A percentile compares a stretch with the other conserved stretches of the same genome.
These are phyloP conservation scores for Euura saliciscinereae DNA, from an alignment of 1,140 invertebrate genomes.

Conservation along the genomic window DNA sequence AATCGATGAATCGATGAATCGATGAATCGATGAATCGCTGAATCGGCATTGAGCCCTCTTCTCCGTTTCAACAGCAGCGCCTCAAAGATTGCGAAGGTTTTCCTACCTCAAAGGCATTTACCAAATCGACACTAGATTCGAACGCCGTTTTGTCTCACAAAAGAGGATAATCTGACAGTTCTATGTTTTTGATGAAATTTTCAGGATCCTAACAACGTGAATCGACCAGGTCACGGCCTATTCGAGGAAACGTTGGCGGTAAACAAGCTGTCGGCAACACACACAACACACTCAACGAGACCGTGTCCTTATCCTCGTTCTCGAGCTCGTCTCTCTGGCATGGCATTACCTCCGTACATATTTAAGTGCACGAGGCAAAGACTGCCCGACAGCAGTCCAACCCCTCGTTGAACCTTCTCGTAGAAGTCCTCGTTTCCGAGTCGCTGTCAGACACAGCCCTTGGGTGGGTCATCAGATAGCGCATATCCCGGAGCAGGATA, in stretches of 20 bases:
- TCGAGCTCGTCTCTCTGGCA: conserved; percentile 14
- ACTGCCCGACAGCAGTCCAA: conserved; percentile 34
- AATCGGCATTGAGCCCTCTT: conserved; percentile 36
- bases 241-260: conserved; percentile 30
- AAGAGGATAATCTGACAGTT: no score
- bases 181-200: no score
- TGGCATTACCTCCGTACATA: conserved; percentile 59
- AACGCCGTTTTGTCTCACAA: no score
- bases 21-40: conserved; percentile 29
- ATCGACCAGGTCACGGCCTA: neutral
- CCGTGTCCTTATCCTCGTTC: neutral
- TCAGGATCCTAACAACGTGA: no score
- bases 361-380: conserved; percentile 57
- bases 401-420: neutral
- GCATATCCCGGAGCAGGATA: conserved; percentile 38
- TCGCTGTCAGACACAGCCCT: conserved; percentile 57
- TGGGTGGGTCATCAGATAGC: conserved; percentile 60
- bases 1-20: neutral
- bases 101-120: neutral
- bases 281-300: conserved; percentile 35
- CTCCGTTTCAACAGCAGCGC: conserved; percentile 3
- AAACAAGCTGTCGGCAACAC: conserved; percentile 61
- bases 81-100: neutral
- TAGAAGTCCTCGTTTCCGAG: conserved; percentile 51
- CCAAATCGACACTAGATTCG: no score